Evolutionary conservation across 1,140 invertebrate genomes (phyloP).

Genomic region (Chlorops oryzae): DNA sequence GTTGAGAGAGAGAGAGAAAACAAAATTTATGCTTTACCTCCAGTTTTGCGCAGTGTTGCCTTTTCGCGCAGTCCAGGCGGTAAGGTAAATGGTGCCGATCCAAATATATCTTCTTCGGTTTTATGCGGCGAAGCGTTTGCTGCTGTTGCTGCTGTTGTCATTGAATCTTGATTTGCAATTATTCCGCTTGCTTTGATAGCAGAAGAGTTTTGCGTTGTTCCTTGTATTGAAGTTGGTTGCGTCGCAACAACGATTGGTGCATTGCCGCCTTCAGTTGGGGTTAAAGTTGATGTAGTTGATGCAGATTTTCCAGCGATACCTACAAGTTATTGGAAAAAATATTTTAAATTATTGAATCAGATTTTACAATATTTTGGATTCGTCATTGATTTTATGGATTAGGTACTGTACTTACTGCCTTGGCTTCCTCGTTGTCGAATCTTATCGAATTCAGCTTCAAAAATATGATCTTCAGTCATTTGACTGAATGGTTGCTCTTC

Average conservation of each 20-base stretch:
- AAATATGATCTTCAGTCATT: constrained; percentile 76
- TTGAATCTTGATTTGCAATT: too few relatives aligned
- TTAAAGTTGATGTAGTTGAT: constrained; percentile 42
- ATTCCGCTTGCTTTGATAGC: too few relatives aligned
- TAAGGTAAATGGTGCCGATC: constrained; percentile 72
- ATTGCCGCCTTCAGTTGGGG: constrained; percentile 32
- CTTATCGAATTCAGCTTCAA: constrained; percentile 82
- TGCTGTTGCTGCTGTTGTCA: constrained; percentile 4
- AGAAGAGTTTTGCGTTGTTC: too few relatives aligned
- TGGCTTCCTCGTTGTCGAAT: constrained; percentile 70
- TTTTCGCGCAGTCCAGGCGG: constrained; percentile 56
- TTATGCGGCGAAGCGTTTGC: constrained; percentile 14
- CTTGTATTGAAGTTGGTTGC: neutral
- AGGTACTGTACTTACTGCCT: constrained; percentile 58
- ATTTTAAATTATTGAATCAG: neutral
- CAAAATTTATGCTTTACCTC: constrained; percentile 58
- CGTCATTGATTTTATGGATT: neutral
- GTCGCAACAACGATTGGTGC: neutral
- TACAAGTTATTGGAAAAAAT: constrained; percentile 11
- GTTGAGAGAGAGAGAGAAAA: neutral
- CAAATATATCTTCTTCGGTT: constrained; percentile 70
- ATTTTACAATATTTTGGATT: neutral
- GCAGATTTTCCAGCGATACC: constrained; percentile 45
- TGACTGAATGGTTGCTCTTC: constrained; percentile 68
- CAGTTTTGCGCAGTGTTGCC: constrained; percentile 51